Evolutionary conservation across 2,797 vertebrate species (phyloP).

Genomic region (Cichlasoma orientale): DNA sequence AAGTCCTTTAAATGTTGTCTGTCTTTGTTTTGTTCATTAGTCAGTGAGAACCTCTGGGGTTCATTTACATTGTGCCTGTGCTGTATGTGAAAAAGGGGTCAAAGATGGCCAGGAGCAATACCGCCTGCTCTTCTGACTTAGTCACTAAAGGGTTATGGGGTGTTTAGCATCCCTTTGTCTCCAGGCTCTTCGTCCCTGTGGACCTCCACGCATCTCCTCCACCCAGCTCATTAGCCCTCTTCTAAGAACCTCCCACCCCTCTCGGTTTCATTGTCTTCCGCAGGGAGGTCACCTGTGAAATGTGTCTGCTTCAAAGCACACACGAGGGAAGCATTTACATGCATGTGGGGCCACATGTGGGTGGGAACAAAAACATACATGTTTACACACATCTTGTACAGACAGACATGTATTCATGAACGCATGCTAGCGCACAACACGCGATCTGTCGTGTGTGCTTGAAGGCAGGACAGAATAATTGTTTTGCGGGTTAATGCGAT

Average conservation of each 20-base stretch:
- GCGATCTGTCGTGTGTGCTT: fast-evolving
- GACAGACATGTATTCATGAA: background rate
- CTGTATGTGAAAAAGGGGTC: conserved; percentile 37
- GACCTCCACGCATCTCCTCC: conserved; percentile 28
- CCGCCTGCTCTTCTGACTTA: conserved; percentile 22
- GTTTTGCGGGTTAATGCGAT: background rate
- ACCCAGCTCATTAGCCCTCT: conserved; percentile 56
- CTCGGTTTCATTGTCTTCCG: conserved; percentile 39
- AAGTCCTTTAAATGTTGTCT: no score
- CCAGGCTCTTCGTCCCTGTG: conserved; percentile 37
- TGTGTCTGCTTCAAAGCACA: conserved; percentile 18
- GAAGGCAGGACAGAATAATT: background rate
- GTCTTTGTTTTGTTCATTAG: background rate
- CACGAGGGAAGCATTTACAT: conserved; percentile 1
- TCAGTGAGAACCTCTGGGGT: background rate
- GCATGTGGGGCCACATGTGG: conserved; percentile 7
- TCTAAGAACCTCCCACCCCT: conserved; percentile 23
- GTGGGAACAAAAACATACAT: background rate
- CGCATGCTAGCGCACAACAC: background rate
- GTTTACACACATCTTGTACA: background rate
- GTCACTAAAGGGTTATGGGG: conserved; percentile 45
- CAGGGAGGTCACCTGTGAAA: conserved; percentile 61
- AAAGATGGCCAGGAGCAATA: conserved; percentile 48
- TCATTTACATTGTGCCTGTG: conserved; percentile 40
- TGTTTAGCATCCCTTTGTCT: conserved; percentile 70